Conservation (phyloP, 1,140 invertebrate genomes). For the Eufriesea mexicana region DNA sequence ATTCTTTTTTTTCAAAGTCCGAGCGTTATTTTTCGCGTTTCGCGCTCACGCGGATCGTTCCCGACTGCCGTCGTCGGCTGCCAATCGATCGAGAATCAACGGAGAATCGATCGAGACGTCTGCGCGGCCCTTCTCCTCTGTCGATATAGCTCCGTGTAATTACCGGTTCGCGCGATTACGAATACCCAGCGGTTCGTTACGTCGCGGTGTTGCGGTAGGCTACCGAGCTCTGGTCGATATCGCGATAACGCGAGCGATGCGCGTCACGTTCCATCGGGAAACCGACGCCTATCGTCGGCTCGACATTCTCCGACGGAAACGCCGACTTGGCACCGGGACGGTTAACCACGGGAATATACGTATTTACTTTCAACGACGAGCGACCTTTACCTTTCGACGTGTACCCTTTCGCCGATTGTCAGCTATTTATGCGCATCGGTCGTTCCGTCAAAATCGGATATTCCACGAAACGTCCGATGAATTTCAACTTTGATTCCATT, state of each 20-base stretch:
- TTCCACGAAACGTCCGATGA: background rate
- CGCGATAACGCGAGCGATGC: background rate
- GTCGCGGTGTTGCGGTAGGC: constrained; percentile 31
- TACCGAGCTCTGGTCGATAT: constrained; percentile 12
- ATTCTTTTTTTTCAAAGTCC: background rate
- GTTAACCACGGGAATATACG: no score
- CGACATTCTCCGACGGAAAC: background rate
- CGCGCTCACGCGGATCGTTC: no score
- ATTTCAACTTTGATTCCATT: constrained; percentile 28
- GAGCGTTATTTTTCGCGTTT: no score
- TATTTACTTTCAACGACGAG: no score
- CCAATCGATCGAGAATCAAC: no score
- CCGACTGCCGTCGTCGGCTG: no score
- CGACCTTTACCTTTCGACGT: background rate
- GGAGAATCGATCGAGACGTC: no score
- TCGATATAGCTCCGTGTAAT: constrained; percentile 19
- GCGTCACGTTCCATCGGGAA: background rate
- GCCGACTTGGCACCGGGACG: no score
- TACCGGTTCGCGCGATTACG: constrained; percentile 33
- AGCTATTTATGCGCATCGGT: background rate
- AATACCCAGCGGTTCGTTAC: constrained; percentile 43
- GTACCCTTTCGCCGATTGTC: no score
- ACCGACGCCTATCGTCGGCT: background rate
- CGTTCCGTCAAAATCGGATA: constrained; percentile 20
- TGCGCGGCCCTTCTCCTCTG: background rate